phyloP scores from a whole-genome alignment of 2,113 vertebrate genomes.

The Scomber colias region DNA sequence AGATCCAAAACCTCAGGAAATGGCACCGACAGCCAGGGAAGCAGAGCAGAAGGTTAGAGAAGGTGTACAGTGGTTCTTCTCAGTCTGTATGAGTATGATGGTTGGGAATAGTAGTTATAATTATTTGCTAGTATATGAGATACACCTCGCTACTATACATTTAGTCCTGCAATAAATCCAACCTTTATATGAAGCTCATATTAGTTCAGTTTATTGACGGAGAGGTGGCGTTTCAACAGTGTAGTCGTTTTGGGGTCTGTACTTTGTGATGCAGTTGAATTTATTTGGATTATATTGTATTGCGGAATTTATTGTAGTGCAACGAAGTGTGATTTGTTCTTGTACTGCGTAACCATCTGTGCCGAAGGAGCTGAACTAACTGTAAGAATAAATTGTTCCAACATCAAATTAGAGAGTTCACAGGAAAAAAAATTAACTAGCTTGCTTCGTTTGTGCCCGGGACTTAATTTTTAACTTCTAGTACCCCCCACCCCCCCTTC shows the following conservation, averaged over 20 bases:
- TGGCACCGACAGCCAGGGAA: too few species aligned
- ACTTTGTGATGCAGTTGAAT: not conserved
- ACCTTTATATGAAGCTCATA: not conserved
- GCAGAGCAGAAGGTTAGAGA: too few species aligned
- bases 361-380: not conserved
- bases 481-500: not conserved
- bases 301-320: not conserved
- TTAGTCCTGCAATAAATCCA: not conserved
- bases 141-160: not conserved
- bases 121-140: not conserved
- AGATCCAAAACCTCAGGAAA: too few species aligned
- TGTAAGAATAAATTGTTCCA: not conserved
- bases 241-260: not conserved
- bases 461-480: not conserved
- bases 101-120: too few species aligned
- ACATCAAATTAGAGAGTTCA: not conserved
- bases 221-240: not conserved
- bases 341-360: slow-evolving; percentile 14
- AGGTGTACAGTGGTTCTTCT: too few species aligned
- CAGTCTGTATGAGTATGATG: too few species aligned
- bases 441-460: not conserved
- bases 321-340: not conserved
- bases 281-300: not conserved
- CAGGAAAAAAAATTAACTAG: slow-evolving; percentile 6
- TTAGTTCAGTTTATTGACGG: not conserved